Base-by-base conservation (phyloP, 2,113 vertebrate genomes). In the Mormyrus lacerda region DNA sequence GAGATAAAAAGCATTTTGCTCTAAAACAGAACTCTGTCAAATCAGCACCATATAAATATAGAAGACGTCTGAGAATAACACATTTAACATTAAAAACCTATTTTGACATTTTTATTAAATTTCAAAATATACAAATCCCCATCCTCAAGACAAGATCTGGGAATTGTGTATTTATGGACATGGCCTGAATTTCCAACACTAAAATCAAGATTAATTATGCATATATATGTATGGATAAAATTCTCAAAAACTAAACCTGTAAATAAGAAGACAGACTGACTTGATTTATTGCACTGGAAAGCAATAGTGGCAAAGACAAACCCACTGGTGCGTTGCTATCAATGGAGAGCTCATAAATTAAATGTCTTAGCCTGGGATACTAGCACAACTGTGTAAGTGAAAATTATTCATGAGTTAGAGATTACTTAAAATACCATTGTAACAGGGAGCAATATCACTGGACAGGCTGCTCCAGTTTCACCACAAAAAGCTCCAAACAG, bases 221-320 rank as follows among this genome's bases (percentile, higher is more conserved):
- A 1, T 42, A 79, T 2, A 79, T 42, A 79, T 39, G 4, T 39
- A 42, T 79, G 15, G 4, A 79, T 79, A 42, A 39, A 79, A 79
- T 79, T 42, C 35, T 42, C 73, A 42, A 79, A 42, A 87, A 65
- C 7, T 58, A 87, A 31, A 53, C 10, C 83, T 31, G 50, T 51
- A 51, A 87, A 87, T 35, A 85, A 27, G 13, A 85, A 50, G 44
- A 88, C 55, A 61, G 39, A 65, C 87, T 45, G 87, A 48, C 83
- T 44, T 85, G 83, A 27, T 85, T 85, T 85, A 50, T 31, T 50
- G 83, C 44, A 42, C 50, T 87, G 50, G n/a, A 87, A 87, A 84
- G 27, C 47, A 51, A 50, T 19, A 39, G 11, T 53, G 50, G 27
- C 27, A 53, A 55, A 61, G 87, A 65, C 87, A 45, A 58, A 44